Percentiles rank a stretch among this genome's conserved stretches.
Evolutionary conservation across 2,888 invertebrate species (phyloP).

Genomic region (Sipha maydis): DNA sequence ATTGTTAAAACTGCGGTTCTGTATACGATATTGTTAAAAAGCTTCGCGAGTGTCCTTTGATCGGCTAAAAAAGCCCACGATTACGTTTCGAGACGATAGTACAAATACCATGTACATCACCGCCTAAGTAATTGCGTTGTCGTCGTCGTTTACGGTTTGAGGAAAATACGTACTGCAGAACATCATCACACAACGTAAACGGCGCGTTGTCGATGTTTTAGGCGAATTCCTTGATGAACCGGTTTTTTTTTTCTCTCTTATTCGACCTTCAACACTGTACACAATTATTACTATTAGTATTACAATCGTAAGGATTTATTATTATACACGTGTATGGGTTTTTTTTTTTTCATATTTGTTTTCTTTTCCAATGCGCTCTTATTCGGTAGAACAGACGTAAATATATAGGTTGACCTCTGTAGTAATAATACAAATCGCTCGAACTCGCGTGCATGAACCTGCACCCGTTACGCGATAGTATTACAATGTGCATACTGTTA

Average conservation of each 20-base stretch:
- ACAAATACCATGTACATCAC: too few relatives aligned
- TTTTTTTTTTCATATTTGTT: too few relatives aligned
- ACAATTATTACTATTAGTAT: too few relatives aligned
- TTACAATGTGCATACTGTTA: background rate
- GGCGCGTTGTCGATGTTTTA: background rate
- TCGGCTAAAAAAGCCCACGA: too few relatives aligned
- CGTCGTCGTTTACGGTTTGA: background rate
- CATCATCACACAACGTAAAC: background rate
- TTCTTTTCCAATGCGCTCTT: background rate
- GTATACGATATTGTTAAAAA: too few relatives aligned
- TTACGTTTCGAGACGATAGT: too few relatives aligned
- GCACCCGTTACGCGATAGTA: background rate
- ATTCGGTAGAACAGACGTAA: background rate
- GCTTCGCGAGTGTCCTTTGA: too few relatives aligned
- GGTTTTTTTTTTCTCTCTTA: constrained; percentile 22
- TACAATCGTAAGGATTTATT: background rate
- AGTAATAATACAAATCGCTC: background rate
- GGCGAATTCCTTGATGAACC: constrained; percentile 26
- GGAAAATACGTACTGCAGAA: background rate
- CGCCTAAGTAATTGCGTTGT: background rate
- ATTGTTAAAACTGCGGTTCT: too few relatives aligned
- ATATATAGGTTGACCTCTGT: constrained; percentile 4
- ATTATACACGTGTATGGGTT: background rate
- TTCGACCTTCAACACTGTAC: constrained; percentile 8
- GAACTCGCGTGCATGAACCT: background rate